Evolutionary conservation across 2,113 vertebrate genomes (phyloP).

Genomic region (Gopherus flavomarginatus): DNA sequence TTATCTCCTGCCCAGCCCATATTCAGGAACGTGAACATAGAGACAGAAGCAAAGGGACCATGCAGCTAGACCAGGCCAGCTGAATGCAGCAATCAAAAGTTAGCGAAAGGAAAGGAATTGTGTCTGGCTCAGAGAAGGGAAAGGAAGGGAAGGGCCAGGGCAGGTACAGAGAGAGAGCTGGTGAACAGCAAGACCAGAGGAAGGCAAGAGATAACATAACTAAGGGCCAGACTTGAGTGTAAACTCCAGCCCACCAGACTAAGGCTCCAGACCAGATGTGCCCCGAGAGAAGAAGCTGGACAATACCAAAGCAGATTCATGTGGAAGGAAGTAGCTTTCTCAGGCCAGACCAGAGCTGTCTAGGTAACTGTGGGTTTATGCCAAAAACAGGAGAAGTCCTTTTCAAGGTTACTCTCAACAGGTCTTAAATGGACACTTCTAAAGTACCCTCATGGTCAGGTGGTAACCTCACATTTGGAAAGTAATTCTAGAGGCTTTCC

Average conservation of each 20-base stretch:
- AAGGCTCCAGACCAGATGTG: neutral
- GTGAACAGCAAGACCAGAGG: neutral
- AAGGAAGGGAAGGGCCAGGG: neutral
- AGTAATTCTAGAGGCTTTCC: neutral
- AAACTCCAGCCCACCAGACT: neutral
- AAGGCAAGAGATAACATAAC: neutral
- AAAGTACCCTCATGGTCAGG: neutral
- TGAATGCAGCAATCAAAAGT: neutral
- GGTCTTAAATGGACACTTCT: neutral
- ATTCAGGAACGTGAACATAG: neutral
- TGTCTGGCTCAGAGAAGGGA: neutral
- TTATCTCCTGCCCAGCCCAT: neutral
- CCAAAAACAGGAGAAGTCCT: accelerated
- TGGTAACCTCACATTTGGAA: neutral
- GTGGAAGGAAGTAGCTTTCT: neutral
- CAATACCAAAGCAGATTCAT: accelerated
- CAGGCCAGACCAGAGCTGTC: neutral
- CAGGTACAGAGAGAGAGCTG: neutral
- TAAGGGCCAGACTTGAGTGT: neutral
- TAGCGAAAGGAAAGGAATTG: constrained; percentile 33
- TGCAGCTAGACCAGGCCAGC: neutral
- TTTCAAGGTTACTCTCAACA: neutral
- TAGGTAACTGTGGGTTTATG: neutral
- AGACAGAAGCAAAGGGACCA: neutral
- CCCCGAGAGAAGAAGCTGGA: neutral